Percentiles rank a stretch among this genome's conserved stretches.
Conservation (phyloP, 2,888 invertebrate genomes). For the Rhabditoides inermis region DNA sequence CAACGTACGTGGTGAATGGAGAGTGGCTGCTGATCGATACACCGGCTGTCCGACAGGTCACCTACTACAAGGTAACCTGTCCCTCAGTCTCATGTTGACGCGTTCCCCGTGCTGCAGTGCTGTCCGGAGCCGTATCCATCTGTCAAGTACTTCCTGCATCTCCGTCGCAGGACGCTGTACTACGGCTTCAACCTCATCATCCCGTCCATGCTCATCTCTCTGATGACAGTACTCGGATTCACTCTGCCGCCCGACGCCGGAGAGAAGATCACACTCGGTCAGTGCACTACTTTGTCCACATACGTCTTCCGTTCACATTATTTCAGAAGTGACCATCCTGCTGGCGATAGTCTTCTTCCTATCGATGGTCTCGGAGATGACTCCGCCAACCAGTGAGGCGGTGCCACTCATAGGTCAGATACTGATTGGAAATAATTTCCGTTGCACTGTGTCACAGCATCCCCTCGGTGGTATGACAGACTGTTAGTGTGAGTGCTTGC, state of each 20-base stretch:
- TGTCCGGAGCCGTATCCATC: constrained; percentile 65
- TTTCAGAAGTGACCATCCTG: constrained; percentile 46
- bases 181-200: constrained; percentile 97
- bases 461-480: too few relatives aligned
- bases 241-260: constrained; percentile 96
- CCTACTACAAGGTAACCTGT: constrained; percentile 57
- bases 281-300: background rate
- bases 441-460: too few relatives aligned
- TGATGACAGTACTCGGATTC: constrained; percentile 95
- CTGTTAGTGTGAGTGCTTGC: too few relatives aligned
- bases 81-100: background rate
- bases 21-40: constrained; percentile 45
- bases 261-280: constrained; percentile 92
- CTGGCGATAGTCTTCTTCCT: constrained; percentile 94
- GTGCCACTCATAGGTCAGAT: constrained; percentile 32
- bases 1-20: constrained; percentile 41
- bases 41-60: constrained; percentile 52
- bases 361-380: constrained; percentile 91
- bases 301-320: background rate
- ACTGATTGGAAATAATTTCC: too few relatives aligned
- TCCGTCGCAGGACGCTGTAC: constrained; percentile 89
- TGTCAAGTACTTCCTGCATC: constrained; percentile 76
- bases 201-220: constrained; percentile 94
- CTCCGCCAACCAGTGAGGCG: constrained; percentile 71
- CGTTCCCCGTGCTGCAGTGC: constrained; percentile 61